Evolutionary conservation across 37 sponge, comb jelly and placozoan genomes (phyloP), one percentile per base, ranked within the genome.

Genomic region (Diacarnus erythraeanus): DNA sequence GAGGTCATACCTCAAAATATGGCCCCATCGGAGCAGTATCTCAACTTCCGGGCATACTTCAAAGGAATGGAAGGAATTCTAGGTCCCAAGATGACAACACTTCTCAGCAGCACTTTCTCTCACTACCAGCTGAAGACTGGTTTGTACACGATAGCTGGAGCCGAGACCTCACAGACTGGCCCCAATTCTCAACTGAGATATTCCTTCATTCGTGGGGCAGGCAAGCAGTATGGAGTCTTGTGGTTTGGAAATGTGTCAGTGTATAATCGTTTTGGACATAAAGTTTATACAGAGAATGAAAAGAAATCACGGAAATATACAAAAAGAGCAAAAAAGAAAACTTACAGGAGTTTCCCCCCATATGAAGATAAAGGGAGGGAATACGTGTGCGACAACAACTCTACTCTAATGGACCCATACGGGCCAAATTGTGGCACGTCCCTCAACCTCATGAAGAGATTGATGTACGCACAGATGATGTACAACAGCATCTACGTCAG

Each of bases 221-320:
- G 86, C 35, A 85, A 85, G 39, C 86, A 85, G 37, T 85, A 85
- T 63, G 86, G 86, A 42, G 86, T 85, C 29, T 61, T 85, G 34
- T 85, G 86, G 86, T 78, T 78, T 42, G 86, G 86, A 18, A 85
- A 85, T 85, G 86, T 85, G 54, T 85, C 86, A 23, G 56, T 85
- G 0, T 85, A 85, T 66, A 85, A 85, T 42, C 64, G 86, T 30
- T 85, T 77, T 59, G 86, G 86, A 0, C 68, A 85, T 57, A 85
- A 85, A 38, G 63, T 39, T 1, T 85, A 85, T 31, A 58, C 66
- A 20, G 34, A 51, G 33, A 36, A 23, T 1, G 29, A 59, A 6
- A 26, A 69, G 35, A 33, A 67, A 44, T 27, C 44, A 31, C 34
- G 12, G 54, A 58, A 2, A 38, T 6, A 2, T 60, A 38, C n/a